Evolutionary conservation across 2,113 vertebrate species (phyloP).

Genomic region (Heptranchias perlo): DNA sequence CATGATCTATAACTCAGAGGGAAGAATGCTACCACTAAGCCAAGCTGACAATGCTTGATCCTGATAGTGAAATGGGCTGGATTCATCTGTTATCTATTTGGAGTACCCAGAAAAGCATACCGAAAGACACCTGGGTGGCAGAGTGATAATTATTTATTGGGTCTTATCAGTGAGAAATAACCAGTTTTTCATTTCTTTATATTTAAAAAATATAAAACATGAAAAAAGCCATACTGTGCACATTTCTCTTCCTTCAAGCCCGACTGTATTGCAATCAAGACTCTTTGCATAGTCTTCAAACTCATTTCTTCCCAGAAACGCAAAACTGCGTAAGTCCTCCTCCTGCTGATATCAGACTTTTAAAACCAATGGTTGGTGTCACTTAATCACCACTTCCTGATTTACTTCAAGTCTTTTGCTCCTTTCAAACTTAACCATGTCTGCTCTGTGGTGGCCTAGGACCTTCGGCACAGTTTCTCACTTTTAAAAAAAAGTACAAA

Average conservation of each 20-base stretch:
- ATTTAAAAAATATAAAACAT: not conserved
- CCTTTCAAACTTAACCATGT: not conserved
- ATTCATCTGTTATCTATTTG: not conserved
- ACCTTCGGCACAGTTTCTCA: not conserved
- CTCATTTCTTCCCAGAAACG: not conserved
- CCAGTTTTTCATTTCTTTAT: not conserved
- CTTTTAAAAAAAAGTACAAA: not conserved
- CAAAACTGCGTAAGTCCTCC: not conserved
- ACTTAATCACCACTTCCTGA: not conserved
- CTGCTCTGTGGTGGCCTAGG: not conserved
- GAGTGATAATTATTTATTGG: not conserved
- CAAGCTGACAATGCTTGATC: not conserved
- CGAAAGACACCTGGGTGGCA: not conserved
- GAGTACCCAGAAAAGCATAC: not conserved
- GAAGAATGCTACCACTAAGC: not conserved
- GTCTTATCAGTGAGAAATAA: no score
- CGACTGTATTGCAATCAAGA: not conserved
- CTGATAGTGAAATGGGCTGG: not conserved
- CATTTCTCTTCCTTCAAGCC: not conserved
- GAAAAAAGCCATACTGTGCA: not conserved
- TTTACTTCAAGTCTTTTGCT: not conserved
- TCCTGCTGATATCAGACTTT: not conserved
- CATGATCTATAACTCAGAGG: not conserved
- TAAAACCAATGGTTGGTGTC: not conserved
- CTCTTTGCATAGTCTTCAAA: not conserved